phyloP scores from a whole-genome alignment of 92 coral and sea anemone genomes.

The Bergia sp. region DNA sequence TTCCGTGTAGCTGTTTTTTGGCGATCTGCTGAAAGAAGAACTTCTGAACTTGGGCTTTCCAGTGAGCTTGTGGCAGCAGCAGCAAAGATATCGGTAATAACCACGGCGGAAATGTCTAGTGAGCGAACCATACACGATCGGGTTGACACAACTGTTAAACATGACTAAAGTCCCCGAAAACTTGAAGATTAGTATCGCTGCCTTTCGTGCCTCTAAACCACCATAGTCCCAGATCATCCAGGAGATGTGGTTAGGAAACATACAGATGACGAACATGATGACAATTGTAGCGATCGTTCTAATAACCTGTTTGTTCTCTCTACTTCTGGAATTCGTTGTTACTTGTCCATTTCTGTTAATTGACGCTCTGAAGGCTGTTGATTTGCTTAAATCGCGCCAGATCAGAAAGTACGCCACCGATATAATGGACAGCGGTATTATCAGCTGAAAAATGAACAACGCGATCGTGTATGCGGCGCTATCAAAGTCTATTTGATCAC shows the following conservation, averaged over 20 bases:
- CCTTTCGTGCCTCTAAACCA: not conserved
- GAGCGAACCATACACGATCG: constrained; percentile 69
- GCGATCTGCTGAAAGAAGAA: not conserved
- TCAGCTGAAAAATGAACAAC: not conserved
- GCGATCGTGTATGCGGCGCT: not conserved
- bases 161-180: constrained; percentile 48
- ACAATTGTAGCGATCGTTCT: constrained; percentile 45
- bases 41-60: not conserved
- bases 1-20: not conserved
- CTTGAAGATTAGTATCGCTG: not conserved
- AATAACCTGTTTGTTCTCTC: constrained; percentile 48
- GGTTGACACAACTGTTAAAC: constrained; percentile 72
- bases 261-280: constrained; percentile 36
- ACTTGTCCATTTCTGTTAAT: constrained; percentile 23
- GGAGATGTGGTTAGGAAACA: constrained; percentile 49
- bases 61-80: not conserved
- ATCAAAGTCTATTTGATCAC: not conserved
- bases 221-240: constrained; percentile 23
- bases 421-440: constrained; percentile 30
- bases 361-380: constrained; percentile 43
- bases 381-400: constrained; percentile 26
- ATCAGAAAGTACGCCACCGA: constrained; percentile 26
- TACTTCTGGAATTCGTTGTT: not conserved
- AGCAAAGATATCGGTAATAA: constrained; percentile 41
- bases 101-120: constrained; percentile 65